Percentiles rank a stretch among this genome's conserved stretches.
These are phyloP conservation scores for Chrosomus eos DNA, from an alignment of 2,797 vertebrate species.

Conservation along the genomic window DNA sequence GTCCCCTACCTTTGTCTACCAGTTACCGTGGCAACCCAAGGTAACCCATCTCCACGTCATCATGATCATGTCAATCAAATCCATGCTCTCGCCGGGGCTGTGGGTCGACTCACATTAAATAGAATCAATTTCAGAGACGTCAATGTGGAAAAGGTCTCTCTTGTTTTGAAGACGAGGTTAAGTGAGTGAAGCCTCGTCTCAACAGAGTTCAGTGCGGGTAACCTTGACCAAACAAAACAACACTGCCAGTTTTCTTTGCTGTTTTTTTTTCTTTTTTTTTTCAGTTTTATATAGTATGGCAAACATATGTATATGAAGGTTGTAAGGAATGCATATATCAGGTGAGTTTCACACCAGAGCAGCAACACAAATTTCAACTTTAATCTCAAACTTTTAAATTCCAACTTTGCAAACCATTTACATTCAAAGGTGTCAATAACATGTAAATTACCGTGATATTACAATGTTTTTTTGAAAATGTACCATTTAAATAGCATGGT, in stretches of 20 bases:
- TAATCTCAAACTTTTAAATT: neutral
- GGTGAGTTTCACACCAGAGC: neutral
- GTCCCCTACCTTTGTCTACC: neutral
- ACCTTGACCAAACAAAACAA: slow-evolving; percentile 1
- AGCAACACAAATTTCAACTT: neutral
- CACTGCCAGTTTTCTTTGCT: neutral
- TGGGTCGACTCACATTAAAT: slow-evolving; percentile 6
- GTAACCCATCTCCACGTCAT: slow-evolving; percentile 42
- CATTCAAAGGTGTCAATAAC: neutral
- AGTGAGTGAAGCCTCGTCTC: neutral
- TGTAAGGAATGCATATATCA: neutral
- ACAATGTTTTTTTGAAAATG: neutral
- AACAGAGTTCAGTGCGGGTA: neutral
- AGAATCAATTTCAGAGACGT: neutral
- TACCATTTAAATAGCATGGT: neutral
- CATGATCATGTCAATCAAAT: slow-evolving; percentile 14
- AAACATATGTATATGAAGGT: neutral
- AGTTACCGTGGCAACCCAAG: slow-evolving; percentile 45
- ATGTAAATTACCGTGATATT: neutral
- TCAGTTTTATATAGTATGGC: neutral
- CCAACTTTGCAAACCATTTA: neutral
- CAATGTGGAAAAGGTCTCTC: neutral
- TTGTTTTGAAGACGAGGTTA: slow-evolving; percentile 6
- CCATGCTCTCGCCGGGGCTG: neutral
- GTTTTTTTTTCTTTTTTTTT: too few relatives aligned